Percentiles rank a stretch among this genome's conserved stretches.
phyloP scores from a whole-genome alignment of 2,797 vertebrate genomes.

The Hippocampus kuda region DNA sequence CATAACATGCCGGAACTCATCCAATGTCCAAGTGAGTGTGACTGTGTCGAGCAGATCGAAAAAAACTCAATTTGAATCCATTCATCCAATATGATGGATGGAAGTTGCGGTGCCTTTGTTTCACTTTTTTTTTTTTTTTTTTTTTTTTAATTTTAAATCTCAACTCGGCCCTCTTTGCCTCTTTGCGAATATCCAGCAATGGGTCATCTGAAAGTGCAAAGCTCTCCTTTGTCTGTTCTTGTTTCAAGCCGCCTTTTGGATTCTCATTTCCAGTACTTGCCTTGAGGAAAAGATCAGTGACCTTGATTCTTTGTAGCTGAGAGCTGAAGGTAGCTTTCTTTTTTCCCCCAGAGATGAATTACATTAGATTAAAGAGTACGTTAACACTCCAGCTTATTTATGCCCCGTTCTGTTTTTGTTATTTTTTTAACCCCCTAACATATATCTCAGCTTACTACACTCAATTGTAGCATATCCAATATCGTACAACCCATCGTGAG shows the following conservation, averaged over 20 bases:
- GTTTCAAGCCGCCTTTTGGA: constrained; percentile 26
- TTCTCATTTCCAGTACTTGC: constrained; percentile 27
- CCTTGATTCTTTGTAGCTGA: background rate
- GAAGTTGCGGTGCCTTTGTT: constrained; percentile 18
- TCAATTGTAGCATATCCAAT: too few species aligned
- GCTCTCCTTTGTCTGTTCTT: constrained; percentile 21
- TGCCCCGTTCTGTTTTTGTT: background rate
- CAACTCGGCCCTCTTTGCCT: constrained; percentile 21
- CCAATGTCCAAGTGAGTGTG: constrained; percentile 21
- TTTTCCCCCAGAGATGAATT: background rate
- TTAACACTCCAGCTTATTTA: background rate
- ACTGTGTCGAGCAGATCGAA: constrained; percentile 38
- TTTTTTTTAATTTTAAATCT: background rate
- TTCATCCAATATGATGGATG: constrained; percentile 29
- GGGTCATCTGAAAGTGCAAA: constrained; percentile 13
- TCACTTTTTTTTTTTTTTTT: constrained; percentile 10
- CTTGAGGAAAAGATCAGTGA: background rate
- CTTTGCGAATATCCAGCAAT: constrained; percentile 28
- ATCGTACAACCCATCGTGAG: too few species aligned
- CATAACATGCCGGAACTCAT: background rate
- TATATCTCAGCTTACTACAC: too few species aligned
- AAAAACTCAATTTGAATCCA: constrained; percentile 50
- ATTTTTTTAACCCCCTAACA: too few species aligned
- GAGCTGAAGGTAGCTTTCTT: background rate
- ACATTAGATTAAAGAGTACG: background rate